A percentile compares a stretch with the other conserved stretches of the same genome.
Evolutionary conservation across 2,888 invertebrate genomes (phyloP).

Genomic region (Euzophera pinguis): DNA sequence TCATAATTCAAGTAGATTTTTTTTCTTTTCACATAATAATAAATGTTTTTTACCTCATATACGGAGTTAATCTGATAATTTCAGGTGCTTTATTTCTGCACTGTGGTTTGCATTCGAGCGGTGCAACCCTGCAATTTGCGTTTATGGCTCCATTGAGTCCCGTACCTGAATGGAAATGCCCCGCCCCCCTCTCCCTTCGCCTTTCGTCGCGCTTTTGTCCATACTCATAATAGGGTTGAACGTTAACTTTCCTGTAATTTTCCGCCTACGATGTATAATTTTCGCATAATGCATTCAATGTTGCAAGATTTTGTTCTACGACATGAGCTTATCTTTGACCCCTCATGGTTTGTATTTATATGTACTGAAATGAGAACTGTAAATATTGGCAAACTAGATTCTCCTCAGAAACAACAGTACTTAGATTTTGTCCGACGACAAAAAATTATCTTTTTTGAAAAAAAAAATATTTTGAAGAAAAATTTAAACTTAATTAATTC

Average conservation of each 20-base stretch:
- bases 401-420: no score
- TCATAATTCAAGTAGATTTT: no score
- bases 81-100: conserved; percentile 6
- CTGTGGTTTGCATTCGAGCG: conserved; percentile 10
- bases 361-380: no score
- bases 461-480: no score
- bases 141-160: conserved; percentile 46
- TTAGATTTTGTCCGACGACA: no score
- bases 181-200: conserved; percentile 28
- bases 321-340: no score
- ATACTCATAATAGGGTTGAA: conserved; percentile 36
- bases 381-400: no score
- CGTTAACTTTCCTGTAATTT: conserved; percentile 32
- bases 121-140: conserved; percentile 47
- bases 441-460: no score
- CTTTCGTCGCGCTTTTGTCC: conserved; percentile 22
- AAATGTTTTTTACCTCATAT: no score
- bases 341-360: no score
- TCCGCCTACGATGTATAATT: conserved; percentile 37
- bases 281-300: conserved; percentile 22
- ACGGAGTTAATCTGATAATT: neutral
- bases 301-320: neutral
- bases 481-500: no score
- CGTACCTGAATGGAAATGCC: conserved; percentile 42
- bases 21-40: no score